Evolutionary conservation across 2,888 invertebrate genomes (phyloP).

Genomic region (Melieria omissa): DNA sequence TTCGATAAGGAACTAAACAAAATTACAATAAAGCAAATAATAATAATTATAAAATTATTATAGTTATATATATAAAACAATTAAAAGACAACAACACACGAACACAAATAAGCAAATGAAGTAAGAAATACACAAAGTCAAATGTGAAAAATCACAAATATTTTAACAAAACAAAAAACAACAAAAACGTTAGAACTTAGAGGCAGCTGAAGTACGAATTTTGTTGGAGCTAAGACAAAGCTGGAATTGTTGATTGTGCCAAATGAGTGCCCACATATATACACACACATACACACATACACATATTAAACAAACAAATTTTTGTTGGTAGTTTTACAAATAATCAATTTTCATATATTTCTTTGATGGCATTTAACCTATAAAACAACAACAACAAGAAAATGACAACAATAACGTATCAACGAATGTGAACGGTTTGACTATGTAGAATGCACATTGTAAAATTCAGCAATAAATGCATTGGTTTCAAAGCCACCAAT

Average conservation of each 20-base stretch:
- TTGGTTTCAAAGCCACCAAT: conserved; percentile 59
- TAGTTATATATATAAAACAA: conserved; percentile 24
- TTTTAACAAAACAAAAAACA: background rate
- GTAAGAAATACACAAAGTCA: conserved; percentile 44
- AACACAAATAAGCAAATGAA: conserved; percentile 36
- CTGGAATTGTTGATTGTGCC: conserved; percentile 8
- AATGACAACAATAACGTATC: too few relatives aligned
- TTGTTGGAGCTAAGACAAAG: background rate
- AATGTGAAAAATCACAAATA: conserved; percentile 14
- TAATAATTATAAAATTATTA: conserved; percentile 9
- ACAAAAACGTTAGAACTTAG: background rate
- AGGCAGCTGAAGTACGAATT: background rate
- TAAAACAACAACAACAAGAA: too few relatives aligned
- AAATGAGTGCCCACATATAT: conserved; percentile 11
- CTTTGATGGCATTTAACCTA: too few relatives aligned
- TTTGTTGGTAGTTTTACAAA: too few relatives aligned
- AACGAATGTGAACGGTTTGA: too few relatives aligned
- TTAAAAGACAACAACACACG: conserved; percentile 47
- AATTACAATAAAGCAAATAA: conserved; percentile 9
- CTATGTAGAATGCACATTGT: too few relatives aligned
- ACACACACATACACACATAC: too few relatives aligned
- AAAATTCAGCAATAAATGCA: conserved; percentile 43
- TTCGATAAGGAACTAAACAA: conserved; percentile 54
- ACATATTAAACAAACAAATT: too few relatives aligned
- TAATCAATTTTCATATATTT: too few relatives aligned